phyloP scores from a whole-genome alignment of 1,140 invertebrate genomes.

The Drosophila tropicalis region DNA sequence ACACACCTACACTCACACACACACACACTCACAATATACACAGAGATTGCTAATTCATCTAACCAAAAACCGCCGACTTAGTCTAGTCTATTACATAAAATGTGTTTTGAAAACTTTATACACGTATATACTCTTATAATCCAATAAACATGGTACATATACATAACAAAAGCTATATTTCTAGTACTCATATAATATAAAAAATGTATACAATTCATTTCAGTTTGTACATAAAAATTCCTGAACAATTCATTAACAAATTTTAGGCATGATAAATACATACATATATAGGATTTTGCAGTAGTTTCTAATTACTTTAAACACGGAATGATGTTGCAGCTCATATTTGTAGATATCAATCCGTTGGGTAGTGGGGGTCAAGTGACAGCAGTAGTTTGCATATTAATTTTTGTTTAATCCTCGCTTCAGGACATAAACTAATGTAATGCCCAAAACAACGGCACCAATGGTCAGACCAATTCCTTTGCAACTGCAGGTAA shows the following conservation, averaged over 20 bases:
- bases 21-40: not conserved
- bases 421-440: conserved; percentile 63
- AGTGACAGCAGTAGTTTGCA: not conserved
- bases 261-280: not conserved
- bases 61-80: not conserved
- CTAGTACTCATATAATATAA: not conserved
- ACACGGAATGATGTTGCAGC: conserved; percentile 52
- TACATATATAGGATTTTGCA: conserved; percentile 1
- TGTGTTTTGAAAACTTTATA: not conserved
- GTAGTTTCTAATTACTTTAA: conserved; percentile 15
- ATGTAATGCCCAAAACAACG: conserved; percentile 76
- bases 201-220: conserved; percentile 20
- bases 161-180: conserved; percentile 5
- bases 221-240: conserved; percentile 24
- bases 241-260: not conserved
- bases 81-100: not conserved
- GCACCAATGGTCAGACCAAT: conserved; percentile 76
- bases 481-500: conserved; percentile 70
- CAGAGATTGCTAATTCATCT: no score
- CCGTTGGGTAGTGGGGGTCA: not conserved
- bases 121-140: not conserved
- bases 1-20: no score
- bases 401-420: conserved; percentile 50
- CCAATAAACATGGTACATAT: not conserved
- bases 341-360: conserved; percentile 2